Percentiles rank a stretch among this genome's conserved stretches.
Conservation (phyloP, 2,797 vertebrate genomes). For the Ctenochaetus hawaiiensis region DNA sequence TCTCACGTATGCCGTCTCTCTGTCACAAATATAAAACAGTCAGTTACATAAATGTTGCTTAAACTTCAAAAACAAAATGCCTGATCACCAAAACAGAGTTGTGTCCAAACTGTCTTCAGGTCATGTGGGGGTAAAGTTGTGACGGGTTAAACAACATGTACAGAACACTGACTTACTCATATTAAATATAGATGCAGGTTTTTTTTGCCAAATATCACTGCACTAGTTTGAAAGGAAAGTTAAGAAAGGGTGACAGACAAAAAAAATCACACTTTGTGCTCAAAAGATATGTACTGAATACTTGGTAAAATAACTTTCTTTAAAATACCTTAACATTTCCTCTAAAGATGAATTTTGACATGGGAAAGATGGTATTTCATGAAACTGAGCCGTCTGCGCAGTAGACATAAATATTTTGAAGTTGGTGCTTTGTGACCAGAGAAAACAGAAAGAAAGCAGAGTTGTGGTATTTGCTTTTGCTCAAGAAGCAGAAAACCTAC, state of each 20-base stretch:
- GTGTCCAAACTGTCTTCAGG: neutral
- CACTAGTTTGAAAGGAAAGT: neutral
- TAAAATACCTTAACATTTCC: neutral
- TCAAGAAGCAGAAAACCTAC: no score
- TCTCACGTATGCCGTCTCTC: neutral
- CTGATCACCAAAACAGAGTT: neutral
- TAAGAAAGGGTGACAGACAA: neutral
- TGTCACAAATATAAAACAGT: neutral
- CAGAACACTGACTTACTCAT: neutral
- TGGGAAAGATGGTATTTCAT: no score
- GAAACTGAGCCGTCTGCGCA: no score
- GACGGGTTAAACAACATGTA: neutral
- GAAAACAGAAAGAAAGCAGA: no score
- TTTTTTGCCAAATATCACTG: neutral
- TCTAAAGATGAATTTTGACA: no score
- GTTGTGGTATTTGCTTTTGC: no score
- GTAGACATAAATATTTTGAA: no score
- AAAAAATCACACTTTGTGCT: neutral
- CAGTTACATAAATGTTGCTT: neutral
- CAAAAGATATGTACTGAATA: neutral
- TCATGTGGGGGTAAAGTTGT: neutral
- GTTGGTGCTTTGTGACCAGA: no score
- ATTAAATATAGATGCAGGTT: neutral
- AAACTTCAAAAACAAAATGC: neutral
- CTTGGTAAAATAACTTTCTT: neutral